Base-by-base conservation (phyloP, 2,113 vertebrate species). In the Perca fluviatilis region DNA sequence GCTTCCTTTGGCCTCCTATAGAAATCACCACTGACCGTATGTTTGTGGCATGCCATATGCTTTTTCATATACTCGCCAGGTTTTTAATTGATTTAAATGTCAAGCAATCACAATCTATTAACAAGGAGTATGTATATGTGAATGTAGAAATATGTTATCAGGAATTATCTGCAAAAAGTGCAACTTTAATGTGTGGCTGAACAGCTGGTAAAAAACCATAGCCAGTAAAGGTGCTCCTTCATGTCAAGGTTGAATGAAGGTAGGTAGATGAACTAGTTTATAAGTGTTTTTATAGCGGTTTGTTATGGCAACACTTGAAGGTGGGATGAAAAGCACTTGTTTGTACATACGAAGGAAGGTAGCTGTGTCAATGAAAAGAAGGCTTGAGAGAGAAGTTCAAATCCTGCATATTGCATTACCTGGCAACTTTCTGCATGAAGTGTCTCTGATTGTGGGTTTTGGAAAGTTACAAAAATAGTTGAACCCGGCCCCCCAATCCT, bases 241-340 rank as follows among this genome's bases (percentile, higher is more conserved):
- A 10, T 40, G 40, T 13, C 3, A 18, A 27, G 5, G 15, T n/a
- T 47, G n/a, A n/a, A n/a, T n/a, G n/a, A n/a, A n/a, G n/a, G n/a
- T n/a, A n/a, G n/a, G n/a, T n/a, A n/a, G 23, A 53, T 81, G 11
- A 74, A 21, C 58, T 40, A 50, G 21, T 79, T 62, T 67, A 8
- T 10, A 65, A 54, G 40, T 49, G 49, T 62, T 61, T 68, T 61
- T 68, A 36, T 54, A 25, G 33, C 51, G 1, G 18, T 40, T 61
- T 46, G 1, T 2, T n/a, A 23, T 46, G 43, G 51, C 51, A 64
- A 13, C 30, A 12, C 51, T 60, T 54, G 5, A 66, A 60, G 7
- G 63, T 46, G 49, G 9, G 64, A 67, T 80, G 4, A 69, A 75
- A 43, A 43, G 40, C 9, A 43, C 40, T 11, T 43, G 40, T 43